Percentiles rank a stretch among this genome's conserved stretches.
phyloP scores from a whole-genome alignment of 2,797 vertebrate species.

The Phoebastria nigripes region DNA sequence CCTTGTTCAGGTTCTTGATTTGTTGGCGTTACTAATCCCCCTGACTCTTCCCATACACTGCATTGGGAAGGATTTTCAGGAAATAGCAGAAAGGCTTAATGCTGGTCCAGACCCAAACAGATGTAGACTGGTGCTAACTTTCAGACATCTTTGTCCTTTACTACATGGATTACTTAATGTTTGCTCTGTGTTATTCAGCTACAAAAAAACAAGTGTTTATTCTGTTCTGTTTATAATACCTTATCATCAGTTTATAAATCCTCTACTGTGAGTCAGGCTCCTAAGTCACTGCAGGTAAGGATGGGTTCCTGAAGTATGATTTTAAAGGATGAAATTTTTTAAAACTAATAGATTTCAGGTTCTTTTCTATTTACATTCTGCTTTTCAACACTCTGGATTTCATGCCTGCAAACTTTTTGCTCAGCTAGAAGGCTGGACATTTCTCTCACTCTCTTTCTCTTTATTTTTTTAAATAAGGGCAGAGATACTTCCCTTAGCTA shows the following conservation, averaged over 20 bases:
- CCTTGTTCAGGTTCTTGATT: not conserved
- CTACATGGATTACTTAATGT: not conserved
- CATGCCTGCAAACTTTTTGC: not conserved
- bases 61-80: not conserved
- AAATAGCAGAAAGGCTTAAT: not conserved
- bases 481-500: not conserved
- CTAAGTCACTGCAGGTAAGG: not conserved
- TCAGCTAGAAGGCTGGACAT: not conserved
- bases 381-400: not conserved
- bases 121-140: not conserved
- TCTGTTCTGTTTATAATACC: not conserved
- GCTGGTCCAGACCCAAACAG: not conserved
- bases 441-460: not conserved
- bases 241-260: not conserved
- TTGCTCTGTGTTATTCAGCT: not conserved
- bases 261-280: not conserved
- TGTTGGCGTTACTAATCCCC: not conserved
- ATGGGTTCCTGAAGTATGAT: not conserved
- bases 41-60: not conserved
- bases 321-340: not conserved
- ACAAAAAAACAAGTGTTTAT: not conserved
- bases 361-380: not conserved
- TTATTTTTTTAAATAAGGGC: not conserved
- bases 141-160: not conserved
- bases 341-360: not conserved